Conservation (phyloP, 2,888 invertebrate genomes). For the Drosophila mayaguana region DNA sequence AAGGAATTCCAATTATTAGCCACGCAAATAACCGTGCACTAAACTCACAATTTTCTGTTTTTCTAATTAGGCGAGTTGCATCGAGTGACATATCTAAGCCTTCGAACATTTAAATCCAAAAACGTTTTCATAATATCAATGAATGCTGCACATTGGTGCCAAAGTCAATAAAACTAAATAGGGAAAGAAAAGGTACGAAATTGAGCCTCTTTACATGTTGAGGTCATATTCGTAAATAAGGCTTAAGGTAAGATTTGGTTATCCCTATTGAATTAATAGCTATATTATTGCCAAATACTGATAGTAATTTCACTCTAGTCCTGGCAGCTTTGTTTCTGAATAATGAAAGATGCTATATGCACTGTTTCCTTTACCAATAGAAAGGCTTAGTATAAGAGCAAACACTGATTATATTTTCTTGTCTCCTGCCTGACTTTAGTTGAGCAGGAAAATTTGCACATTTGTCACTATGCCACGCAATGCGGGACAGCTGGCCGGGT, state of each 20-base stretch:
- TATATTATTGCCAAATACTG: background rate
- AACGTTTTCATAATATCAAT: background rate
- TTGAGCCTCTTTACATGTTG: too few species aligned
- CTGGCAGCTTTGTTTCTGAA: background rate
- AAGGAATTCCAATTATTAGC: background rate
- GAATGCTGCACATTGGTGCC: slow-evolving; percentile 5
- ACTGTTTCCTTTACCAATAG: too few species aligned
- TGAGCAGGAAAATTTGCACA: background rate
- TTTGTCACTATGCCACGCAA: background rate
- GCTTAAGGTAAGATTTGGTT: background rate
- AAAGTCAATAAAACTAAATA: background rate
- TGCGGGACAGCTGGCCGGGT: background rate
- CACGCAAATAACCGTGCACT: background rate
- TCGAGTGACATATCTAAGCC: background rate
- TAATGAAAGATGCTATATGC: background rate
- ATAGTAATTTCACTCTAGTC: background rate
- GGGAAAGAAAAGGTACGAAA: background rate
- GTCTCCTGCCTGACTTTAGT: too few species aligned
- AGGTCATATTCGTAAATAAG: background rate
- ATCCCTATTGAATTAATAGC: background rate
- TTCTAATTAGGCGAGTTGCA: background rate
- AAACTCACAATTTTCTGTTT: background rate
- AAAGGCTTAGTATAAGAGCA: too few species aligned
- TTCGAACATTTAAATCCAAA: background rate
- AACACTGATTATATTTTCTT: too few species aligned